Base-by-base conservation (phyloP, 1,140 invertebrate genomes). In the Drosophila pandora region DNA sequence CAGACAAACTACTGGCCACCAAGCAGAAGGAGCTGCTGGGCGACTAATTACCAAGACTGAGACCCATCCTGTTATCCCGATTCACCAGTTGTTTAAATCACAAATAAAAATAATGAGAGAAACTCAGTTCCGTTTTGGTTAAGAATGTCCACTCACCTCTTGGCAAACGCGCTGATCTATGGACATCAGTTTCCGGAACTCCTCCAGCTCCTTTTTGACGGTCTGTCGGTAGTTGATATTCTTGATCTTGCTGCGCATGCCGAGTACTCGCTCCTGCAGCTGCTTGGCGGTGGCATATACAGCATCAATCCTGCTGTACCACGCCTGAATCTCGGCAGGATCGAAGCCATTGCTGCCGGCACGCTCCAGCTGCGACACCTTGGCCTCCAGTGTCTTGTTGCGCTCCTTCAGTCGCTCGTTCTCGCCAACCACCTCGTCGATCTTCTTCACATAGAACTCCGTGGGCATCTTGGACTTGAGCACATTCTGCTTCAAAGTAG, bases 1-100 rank as follows among this genome's bases (percentile, higher is more conserved):
- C 95, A 13, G 95, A 96, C 89, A 93, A 93, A 79, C 91, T 96
- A 21, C 92, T 95, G 68, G 92, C 94, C 81, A 89, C 90, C 2
- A 97, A 97, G 85, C 94, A 95, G 83, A 94, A 94, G 84, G 96
- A 97, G 93, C 92, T 97, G n/a, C 71, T 95, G 41, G 94, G 94
- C 8, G 87, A 89, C 12, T 67, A 64, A n/a, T 6, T 45, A 53
- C 12, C 34, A 17, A 65, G 13, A 55, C 34, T 13, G 30, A 73
- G 32, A 57, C 32, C 56, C 52, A 69, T 30, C 17, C 39, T 23
- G n/a, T n/a, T 5, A 37, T n/a, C n/a, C 21, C 43, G 22, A 45
- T n/a, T 9, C 21, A 10, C 21, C 17, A 10, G 8, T 45, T 25
- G 37, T 39, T 49, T 50, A 32, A 63, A 63, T 41, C 50, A 47